Conservation (phyloP, 2,888 invertebrate species). For the Nemotelus pantherinus region DNA sequence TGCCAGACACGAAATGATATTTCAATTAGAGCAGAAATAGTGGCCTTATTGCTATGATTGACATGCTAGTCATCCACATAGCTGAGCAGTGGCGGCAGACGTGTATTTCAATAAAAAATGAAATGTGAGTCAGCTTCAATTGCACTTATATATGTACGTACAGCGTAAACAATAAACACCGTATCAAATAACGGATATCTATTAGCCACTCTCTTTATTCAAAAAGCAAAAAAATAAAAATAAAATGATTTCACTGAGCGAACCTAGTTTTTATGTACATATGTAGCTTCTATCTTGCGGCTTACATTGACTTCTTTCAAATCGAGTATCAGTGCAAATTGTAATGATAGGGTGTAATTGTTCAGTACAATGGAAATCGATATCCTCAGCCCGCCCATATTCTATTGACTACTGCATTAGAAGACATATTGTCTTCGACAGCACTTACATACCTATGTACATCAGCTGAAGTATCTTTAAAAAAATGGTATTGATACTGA, state of each 20-base stretch:
- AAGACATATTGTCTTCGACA: too few relatives aligned
- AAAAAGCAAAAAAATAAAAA: background rate
- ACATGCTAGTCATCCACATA: constrained; percentile 4
- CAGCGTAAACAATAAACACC: background rate
- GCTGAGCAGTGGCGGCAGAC: background rate
- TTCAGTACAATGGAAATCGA: constrained; percentile 9
- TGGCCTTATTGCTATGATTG: constrained; percentile 14
- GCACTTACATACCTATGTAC: too few relatives aligned
- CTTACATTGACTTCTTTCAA: constrained; percentile 20
- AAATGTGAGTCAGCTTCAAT: constrained; percentile 3
- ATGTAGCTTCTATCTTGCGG: background rate
- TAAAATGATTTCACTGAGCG: background rate
- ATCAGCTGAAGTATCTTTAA: too few relatives aligned
- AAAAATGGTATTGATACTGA: background rate
- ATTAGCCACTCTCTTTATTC: constrained; percentile 1
- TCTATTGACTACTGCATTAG: too few relatives aligned
- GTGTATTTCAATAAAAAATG: constrained; percentile 4
- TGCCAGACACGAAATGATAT: background rate
- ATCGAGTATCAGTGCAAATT: constrained; percentile 9
- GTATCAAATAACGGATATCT: constrained; percentile 31
- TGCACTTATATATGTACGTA: background rate
- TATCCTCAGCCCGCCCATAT: background rate
- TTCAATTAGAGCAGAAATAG: constrained; percentile 33
- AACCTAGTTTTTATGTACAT: background rate
- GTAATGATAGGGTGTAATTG: background rate